These are phyloP conservation scores for Acronicta psi DNA, from an alignment of 2,888 invertebrate species.

Conservation along the genomic window DNA sequence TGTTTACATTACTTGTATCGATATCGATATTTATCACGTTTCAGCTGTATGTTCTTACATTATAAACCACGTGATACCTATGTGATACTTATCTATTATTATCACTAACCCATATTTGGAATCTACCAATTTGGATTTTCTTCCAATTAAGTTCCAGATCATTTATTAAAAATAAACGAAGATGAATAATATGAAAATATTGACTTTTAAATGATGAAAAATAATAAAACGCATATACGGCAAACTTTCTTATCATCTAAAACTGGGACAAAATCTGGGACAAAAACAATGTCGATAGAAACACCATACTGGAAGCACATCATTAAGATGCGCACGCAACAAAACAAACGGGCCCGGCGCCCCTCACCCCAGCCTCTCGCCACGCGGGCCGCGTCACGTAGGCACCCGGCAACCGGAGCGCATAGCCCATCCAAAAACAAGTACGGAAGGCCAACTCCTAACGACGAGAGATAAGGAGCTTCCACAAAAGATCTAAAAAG, in stretches of 20 bases:
- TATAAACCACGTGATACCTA: conserved; percentile 21
- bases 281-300: conserved; percentile 55
- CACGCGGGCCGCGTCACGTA: conserved; percentile 88
- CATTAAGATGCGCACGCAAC: conserved; percentile 77
- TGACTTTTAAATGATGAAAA: too few species aligned
- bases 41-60: too few species aligned
- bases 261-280: conserved; percentile 1
- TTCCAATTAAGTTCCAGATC: too few species aligned
- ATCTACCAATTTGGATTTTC: background rate
- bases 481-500: conserved; percentile 6
- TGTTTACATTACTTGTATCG: conserved; percentile 84
- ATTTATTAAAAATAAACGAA: too few species aligned
- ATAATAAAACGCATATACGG: too few species aligned
- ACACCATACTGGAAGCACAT: conserved; percentile 35
- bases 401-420: conserved; percentile 70
- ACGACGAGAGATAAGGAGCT: conserved; percentile 45
- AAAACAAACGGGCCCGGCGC: conserved; percentile 76
- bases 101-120: background rate
- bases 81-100: conserved; percentile 20
- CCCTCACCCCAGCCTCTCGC: conserved; percentile 69
- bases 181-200: background rate
- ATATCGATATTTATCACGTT: conserved; percentile 68
- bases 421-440: conserved; percentile 38
- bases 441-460: conserved; percentile 45
- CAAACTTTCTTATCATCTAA: background rate